Percentiles rank a stretch among this genome's conserved stretches.
These are phyloP conservation scores for Dryobates pubescens DNA, from an alignment of 2,797 vertebrate species.

Conservation along the genomic window DNA sequence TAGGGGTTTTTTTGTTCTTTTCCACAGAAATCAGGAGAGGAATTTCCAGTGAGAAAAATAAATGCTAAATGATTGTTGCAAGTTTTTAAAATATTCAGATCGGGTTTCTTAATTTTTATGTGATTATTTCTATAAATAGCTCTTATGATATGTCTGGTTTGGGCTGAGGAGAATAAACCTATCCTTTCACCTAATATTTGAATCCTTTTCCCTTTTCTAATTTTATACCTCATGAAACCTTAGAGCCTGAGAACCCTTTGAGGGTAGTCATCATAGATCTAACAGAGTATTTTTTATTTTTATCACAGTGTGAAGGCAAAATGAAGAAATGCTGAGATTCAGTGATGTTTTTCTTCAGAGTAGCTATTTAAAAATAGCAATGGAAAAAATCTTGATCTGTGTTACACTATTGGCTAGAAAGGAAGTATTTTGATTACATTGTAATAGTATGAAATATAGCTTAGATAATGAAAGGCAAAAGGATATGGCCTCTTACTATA, in stretches of 20 bases:
- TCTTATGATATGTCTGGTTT: constrained; percentile 25
- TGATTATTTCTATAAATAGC: not conserved
- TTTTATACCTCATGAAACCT: constrained; percentile 57
- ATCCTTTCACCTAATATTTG: constrained; percentile 25
- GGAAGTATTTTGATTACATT: constrained; percentile 65
- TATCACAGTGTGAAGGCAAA: constrained; percentile 25
- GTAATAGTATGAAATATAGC: constrained; percentile 68
- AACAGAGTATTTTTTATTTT: constrained; percentile 21
- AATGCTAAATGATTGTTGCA: not conserved
- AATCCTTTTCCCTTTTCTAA: constrained; percentile 46
- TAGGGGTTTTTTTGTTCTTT: not conserved
- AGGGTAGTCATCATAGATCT: constrained; percentile 33
- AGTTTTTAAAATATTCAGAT: not conserved
- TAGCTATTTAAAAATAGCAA: constrained; percentile 54
- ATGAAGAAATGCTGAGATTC: constrained; percentile 20
- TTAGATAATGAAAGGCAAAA: constrained; percentile 67
- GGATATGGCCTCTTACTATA: constrained; percentile 56
- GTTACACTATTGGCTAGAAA: constrained; percentile 58
- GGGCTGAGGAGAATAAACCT: constrained; percentile 23
- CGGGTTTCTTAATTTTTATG: not conserved
- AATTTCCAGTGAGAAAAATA: not conserved
- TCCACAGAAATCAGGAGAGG: not conserved
- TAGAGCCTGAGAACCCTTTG: constrained; percentile 57
- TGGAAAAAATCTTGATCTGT: constrained; percentile 48
- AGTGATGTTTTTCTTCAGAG: constrained; percentile 14